phyloP scores from a whole-genome alignment of 2,113 vertebrate species.

The Upupa epops region DNA sequence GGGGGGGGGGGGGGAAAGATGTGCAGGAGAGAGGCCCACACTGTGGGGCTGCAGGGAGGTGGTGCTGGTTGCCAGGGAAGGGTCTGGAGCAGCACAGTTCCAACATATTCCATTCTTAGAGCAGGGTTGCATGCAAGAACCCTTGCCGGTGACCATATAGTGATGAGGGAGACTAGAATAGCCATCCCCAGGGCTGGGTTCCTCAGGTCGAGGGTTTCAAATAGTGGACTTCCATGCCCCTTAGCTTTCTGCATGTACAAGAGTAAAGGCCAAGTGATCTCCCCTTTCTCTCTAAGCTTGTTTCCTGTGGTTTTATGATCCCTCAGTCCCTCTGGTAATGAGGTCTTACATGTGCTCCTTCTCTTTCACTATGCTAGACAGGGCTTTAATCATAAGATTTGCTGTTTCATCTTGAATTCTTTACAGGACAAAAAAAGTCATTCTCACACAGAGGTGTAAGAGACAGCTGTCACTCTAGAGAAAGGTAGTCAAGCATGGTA shows the following conservation, averaged over 20 bases:
- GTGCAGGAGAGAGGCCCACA: too few relatives aligned
- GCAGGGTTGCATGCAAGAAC: not conserved
- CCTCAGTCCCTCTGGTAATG: not conserved
- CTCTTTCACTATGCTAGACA: not conserved
- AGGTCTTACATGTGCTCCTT: not conserved
- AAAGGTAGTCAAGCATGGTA: not conserved
- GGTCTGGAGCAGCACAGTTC: not conserved
- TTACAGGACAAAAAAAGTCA: not conserved
- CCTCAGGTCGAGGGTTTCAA: not conserved
- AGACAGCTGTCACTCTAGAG: not conserved
- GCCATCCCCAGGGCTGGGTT: rapidly evolving
- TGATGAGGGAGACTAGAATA: not conserved
- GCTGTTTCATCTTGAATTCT: not conserved
- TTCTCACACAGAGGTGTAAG: not conserved
- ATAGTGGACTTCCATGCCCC: not conserved
- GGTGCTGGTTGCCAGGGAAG: not conserved
- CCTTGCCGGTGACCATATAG: too few relatives aligned
- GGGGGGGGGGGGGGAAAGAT: too few relatives aligned
- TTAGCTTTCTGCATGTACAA: not conserved
- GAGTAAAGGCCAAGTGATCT: not conserved
- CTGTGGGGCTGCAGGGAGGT: not conserved
- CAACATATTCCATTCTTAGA: not conserved
- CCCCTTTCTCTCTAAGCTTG: not conserved
- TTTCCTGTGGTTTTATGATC: not conserved
- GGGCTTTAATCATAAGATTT: conserved; percentile 16